These are phyloP conservation scores for Ailurus styani DNA, from an alignment of 2,113 vertebrate genomes.

Conservation along the genomic window DNA sequence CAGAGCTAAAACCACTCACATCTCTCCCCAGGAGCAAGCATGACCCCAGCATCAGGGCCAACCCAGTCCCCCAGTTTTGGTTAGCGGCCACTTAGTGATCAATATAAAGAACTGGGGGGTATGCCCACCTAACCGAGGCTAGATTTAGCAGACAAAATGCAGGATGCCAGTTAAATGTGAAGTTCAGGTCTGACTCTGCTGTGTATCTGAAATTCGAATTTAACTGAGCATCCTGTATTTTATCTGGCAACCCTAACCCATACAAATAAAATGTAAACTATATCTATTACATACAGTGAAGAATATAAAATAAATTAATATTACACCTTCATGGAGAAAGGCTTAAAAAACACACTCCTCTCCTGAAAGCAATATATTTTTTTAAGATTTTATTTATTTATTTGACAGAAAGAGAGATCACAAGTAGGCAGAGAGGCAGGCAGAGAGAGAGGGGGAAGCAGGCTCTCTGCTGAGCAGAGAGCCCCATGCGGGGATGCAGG, in stretches of 20 bases:
- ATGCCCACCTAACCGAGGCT: neutral
- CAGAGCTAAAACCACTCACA: neutral
- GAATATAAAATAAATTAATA: neutral
- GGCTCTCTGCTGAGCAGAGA: too few species aligned
- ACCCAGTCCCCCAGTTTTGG: neutral
- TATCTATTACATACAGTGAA: neutral
- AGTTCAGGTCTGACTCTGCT: neutral
- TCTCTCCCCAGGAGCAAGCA: neutral
- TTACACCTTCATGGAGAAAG: neutral
- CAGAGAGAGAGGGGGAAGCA: too few species aligned
- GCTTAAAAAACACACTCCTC: neutral
- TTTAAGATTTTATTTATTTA: too few species aligned
- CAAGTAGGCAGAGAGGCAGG: too few species aligned
- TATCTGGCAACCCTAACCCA: neutral
- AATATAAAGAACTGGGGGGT: neutral
- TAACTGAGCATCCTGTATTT: neutral
- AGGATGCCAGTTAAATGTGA: neutral
- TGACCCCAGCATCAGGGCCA: neutral
- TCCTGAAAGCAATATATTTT: neutral
- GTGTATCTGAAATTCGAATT: neutral
- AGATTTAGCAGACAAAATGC: neutral
- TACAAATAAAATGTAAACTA: neutral
- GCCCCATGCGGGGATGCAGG: too few species aligned
- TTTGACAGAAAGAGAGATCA: too few species aligned
- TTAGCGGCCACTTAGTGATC: neutral